Evolutionary conservation across 2,113 vertebrate species (phyloP).

Genomic region (Epinephelus cyanopodus): DNA sequence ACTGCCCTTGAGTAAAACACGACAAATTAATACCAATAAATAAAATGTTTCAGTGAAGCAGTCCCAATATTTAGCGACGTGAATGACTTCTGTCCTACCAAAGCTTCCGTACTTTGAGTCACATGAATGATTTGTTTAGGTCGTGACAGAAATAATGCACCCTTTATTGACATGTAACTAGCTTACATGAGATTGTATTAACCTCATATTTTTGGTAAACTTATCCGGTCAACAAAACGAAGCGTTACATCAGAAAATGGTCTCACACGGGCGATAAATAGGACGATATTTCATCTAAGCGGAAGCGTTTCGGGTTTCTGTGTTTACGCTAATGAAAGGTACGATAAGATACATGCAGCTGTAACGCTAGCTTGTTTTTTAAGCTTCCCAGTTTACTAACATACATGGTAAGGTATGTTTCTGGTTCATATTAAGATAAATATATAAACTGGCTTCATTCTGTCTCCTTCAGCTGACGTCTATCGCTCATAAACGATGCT

Average conservation of each 20-base stretch:
- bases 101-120: constrained; percentile 82
- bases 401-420: background rate
- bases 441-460: background rate
- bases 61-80: background rate
- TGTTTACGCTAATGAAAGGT: constrained; percentile 22
- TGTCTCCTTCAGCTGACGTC: background rate
- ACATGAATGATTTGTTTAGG: constrained; percentile 73
- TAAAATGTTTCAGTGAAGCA: background rate
- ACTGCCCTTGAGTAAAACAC: background rate
- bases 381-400: background rate
- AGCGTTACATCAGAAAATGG: too few relatives aligned
- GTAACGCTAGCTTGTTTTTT: constrained; percentile 12
- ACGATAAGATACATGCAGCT: background rate
- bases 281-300: background rate
- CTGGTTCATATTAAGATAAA: background rate
- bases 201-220: background rate
- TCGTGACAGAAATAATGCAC: background rate
- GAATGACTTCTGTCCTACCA: constrained; percentile 39
- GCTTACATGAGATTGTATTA: background rate
- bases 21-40: background rate
- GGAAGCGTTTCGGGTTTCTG: background rate
- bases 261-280: accelerated
- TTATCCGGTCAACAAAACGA: too few relatives aligned
- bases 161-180: background rate
- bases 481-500: constrained; percentile 82